Base-by-base conservation (phyloP, 2,888 invertebrate species). In the Spodoptera littoralis region DNA sequence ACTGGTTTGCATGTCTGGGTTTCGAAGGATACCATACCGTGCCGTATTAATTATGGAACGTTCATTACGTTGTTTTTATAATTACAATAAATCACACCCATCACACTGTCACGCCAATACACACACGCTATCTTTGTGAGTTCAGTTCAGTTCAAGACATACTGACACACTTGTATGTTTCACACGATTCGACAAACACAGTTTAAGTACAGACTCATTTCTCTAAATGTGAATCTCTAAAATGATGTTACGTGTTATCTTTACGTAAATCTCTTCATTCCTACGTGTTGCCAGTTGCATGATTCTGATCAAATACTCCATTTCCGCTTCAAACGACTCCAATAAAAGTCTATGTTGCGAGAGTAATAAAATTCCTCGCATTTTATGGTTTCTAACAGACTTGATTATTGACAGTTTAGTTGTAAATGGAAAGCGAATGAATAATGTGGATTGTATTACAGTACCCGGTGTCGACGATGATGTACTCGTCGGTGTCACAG, bases 401-500 rank as follows among this genome's bases (percentile, higher is more conserved):
- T 66, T 60, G 47, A 61, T 60, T 47, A 47, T 42, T 49, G 36
- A 53, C n/a, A 60, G 11, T 64, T 48, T 43, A 27, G 36, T 55
- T 49, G 30, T 47, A 59, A 56, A 36, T 36, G 36, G 9, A 36
- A 56, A 70, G 52, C 43, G 54, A 52, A 53, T 70, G 55, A 58
- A 45, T 73, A 70, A 67, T 43, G 11, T 13, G 60, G 73, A 65
- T 70, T 71, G 53, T 54, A 53, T 89, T 89, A 12, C 94, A 95
- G 95, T 95, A 95, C 74, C 95, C 94, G 30, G 93, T 95, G 59
- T 86, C 94, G n/a, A 91, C 94, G 62, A 94, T 94, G 94, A 95
- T 95, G 92, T 96, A 96, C 85, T 95, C 96, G 13, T 96, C 96
- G 47, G 96, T 96, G 67, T 95, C 96, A 46, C 96, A 96, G 83